A percentile compares a stretch with the other conserved stretches of the same genome.
Evolutionary conservation across 2,797 vertebrate species (phyloP).

Genomic region (Rhinella marina): DNA sequence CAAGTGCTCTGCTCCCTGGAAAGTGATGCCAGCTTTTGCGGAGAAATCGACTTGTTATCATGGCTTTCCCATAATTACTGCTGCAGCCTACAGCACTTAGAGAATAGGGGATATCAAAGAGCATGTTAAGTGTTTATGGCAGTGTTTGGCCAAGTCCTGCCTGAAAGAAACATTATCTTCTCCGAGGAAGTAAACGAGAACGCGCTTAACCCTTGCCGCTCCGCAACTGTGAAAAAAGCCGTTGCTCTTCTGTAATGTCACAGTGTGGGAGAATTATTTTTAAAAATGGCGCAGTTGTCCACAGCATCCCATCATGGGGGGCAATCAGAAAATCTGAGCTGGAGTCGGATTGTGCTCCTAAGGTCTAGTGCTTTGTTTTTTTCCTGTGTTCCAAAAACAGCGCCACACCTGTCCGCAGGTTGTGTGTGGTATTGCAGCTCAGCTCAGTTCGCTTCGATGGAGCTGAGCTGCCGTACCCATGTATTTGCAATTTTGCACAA

Average conservation of each 20-base stretch:
- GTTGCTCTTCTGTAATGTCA: background rate
- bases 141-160: constrained; percentile 72
- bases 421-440: no score
- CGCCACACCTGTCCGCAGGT: background rate
- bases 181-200: constrained; percentile 64
- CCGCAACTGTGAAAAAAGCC: background rate
- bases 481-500: no score
- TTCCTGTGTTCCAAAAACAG: background rate
- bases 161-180: constrained; percentile 70
- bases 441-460: no score
- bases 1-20: constrained; percentile 67
- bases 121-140: constrained; percentile 70
- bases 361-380: background rate
- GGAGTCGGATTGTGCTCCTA: background rate
- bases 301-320: background rate
- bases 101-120: constrained; percentile 72
- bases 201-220: constrained; percentile 70
- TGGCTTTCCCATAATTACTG: constrained; percentile 75
- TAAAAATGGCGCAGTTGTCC: background rate
- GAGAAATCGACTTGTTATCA: constrained; percentile 71
- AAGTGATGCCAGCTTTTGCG: constrained; percentile 66
- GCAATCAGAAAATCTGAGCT: background rate
- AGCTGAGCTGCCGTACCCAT: no score
- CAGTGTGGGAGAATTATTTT: background rate
- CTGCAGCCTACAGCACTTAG: constrained; percentile 72